Evolutionary conservation across 2,797 vertebrate genomes (phyloP).

Genomic region (Dallia pectoralis): DNA sequence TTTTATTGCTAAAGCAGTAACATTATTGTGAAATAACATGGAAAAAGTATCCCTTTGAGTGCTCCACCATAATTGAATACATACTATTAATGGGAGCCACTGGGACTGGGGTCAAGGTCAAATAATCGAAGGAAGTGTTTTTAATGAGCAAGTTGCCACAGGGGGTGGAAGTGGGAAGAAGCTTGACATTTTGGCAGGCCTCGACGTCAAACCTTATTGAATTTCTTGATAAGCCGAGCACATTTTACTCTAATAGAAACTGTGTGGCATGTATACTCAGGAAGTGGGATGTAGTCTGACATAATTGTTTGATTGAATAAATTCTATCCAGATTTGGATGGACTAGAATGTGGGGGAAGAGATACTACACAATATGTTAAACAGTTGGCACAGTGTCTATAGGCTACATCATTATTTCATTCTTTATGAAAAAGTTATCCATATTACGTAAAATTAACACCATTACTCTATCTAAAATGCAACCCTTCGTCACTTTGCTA

Average conservation of each 20-base stretch:
- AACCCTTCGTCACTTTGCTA: conserved; percentile 36
- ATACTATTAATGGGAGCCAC: neutral
- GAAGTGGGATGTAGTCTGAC: conserved; percentile 10
- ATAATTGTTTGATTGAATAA: neutral
- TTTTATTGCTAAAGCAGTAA: too few relatives aligned
- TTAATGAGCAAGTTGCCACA: neutral
- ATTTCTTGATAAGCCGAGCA: neutral
- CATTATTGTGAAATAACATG: too few relatives aligned
- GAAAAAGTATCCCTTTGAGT: neutral
- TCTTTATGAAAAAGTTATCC: conserved; percentile 49
- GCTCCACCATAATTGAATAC: neutral
- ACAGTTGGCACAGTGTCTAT: conserved; percentile 33
- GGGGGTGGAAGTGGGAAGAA: neutral
- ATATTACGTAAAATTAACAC: conserved; percentile 50
- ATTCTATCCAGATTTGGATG: neutral
- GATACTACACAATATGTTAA: conserved; percentile 32
- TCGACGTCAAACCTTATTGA: neutral
- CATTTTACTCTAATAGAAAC: neutral
- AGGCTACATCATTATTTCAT: conserved; percentile 50
- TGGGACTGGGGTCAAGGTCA: neutral
- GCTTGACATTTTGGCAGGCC: neutral
- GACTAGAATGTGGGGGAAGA: conserved; percentile 38
- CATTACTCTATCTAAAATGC: neutral
- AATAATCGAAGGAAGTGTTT: neutral
- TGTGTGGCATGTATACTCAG: neutral